Percentiles rank a stretch among this genome's conserved stretches.
Evolutionary conservation across 2,888 invertebrate genomes (phyloP).

Genomic region (Hedychridium roseum): DNA sequence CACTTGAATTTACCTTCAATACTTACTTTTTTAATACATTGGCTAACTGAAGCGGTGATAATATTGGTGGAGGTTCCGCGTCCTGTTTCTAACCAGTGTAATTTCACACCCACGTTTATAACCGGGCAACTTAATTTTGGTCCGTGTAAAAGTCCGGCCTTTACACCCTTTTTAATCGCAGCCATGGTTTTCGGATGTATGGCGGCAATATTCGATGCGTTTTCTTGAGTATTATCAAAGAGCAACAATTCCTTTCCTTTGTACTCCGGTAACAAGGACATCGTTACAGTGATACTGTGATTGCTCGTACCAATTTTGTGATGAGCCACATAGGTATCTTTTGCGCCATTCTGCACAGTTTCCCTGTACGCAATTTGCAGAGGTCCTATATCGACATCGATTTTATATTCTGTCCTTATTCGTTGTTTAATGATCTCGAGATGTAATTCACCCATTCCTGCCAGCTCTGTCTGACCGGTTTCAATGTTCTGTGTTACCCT

Average conservation of each 20-base stretch:
- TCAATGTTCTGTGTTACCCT: slow-evolving; percentile 78
- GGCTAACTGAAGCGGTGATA: slow-evolving; percentile 81
- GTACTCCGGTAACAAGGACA: slow-evolving; percentile 70
- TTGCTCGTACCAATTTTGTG: slow-evolving; percentile 71
- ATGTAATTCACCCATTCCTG: slow-evolving; percentile 98
- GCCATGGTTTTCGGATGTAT: slow-evolving; percentile 73
- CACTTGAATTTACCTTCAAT: too few relatives aligned
- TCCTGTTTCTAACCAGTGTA: slow-evolving; percentile 79
- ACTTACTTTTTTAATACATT: slow-evolving; percentile 81
- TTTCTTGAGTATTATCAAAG: slow-evolving; percentile 74
- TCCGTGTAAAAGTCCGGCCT: slow-evolving; percentile 77
- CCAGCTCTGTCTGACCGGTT: slow-evolving; percentile 87
- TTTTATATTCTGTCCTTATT: slow-evolving; percentile 85
- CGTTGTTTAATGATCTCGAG: slow-evolving; percentile 92
- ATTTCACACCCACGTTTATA: slow-evolving; percentile 75
- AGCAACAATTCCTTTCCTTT: slow-evolving; percentile 60
- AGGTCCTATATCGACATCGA: slow-evolving; percentile 90
- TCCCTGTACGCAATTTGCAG: slow-evolving; percentile 93
- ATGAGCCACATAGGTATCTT: slow-evolving; percentile 67
- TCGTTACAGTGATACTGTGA: slow-evolving; percentile 70
- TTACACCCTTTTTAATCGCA: slow-evolving; percentile 77
- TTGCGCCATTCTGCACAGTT: slow-evolving; percentile 66
- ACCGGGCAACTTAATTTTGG: slow-evolving; percentile 88
- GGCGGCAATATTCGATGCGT: slow-evolving; percentile 72
- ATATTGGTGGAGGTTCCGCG: slow-evolving; percentile 83